A percentile compares a stretch with the other conserved stretches of the same genome.
These are phyloP conservation scores for Fabriciana adippe DNA, from an alignment of 2,888 invertebrate species.

Conservation along the genomic window DNA sequence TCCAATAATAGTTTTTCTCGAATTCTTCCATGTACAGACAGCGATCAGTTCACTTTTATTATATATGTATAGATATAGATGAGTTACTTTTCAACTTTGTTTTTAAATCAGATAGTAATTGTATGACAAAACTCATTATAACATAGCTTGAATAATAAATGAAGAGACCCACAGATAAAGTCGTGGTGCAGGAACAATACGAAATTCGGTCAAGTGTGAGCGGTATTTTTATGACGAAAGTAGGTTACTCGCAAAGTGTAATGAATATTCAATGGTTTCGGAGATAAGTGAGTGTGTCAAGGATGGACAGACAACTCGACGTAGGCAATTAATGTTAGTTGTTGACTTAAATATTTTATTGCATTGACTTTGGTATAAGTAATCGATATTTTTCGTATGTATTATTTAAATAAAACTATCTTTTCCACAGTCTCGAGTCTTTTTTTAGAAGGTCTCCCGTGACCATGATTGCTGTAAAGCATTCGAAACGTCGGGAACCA, in stretches of 20 bases:
- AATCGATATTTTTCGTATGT: background rate
- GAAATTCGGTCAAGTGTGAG: conserved; percentile 34
- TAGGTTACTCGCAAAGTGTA: conserved; percentile 27
- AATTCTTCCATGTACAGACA: too few relatives aligned
- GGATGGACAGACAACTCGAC: conserved; percentile 29
- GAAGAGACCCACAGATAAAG: background rate
- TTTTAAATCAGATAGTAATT: too few relatives aligned
- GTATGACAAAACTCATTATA: too few relatives aligned
- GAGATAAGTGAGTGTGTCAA: conserved; percentile 40
- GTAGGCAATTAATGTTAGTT: conserved; percentile 8
- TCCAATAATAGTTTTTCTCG: too few relatives aligned
- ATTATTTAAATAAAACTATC: too few relatives aligned
- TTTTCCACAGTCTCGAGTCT: too few relatives aligned
- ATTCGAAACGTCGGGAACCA: too few relatives aligned
- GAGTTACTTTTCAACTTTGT: too few relatives aligned
- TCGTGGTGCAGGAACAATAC: conserved; percentile 2
- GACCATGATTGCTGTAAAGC: too few relatives aligned
- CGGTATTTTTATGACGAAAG: conserved; percentile 34
- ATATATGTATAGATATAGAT: too few relatives aligned
- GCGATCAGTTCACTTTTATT: too few relatives aligned
- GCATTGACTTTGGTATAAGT: background rate
- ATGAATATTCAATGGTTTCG: conserved; percentile 38
- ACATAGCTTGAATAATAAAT: background rate
- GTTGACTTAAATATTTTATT: conserved; percentile 2
- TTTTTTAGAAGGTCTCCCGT: too few relatives aligned